Conservation (phyloP, 2,113 vertebrate species). For the Oncorhynchus clarkii region DNA sequence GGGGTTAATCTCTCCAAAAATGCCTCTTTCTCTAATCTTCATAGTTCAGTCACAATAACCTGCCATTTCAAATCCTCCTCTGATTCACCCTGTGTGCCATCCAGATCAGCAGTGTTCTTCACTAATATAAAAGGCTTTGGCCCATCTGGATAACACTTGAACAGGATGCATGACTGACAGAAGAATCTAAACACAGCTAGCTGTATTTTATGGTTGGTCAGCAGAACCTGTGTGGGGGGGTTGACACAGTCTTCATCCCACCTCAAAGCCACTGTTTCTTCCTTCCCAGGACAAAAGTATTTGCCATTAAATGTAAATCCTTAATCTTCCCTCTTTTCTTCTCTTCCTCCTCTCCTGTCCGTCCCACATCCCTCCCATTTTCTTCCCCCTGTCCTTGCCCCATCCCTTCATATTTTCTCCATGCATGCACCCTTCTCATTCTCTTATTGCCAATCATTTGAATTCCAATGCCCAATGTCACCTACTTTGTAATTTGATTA, state of each 20-base stretch:
- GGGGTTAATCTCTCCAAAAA: conserved; percentile 33
- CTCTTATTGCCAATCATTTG: conserved; percentile 90
- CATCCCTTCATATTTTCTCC: conserved; percentile 18
- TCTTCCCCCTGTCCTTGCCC: too few species aligned
- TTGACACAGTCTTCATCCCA: not conserved
- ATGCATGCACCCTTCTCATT: conserved; percentile 69
- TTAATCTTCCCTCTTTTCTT: conserved; percentile 57
- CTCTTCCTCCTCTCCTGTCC: conserved; percentile 46
- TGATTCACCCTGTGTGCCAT: conserved; percentile 14
- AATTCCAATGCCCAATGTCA: conserved; percentile 87
- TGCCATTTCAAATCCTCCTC: conserved; percentile 19
- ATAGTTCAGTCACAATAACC: conserved; percentile 15
- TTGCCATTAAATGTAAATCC: conserved; percentile 73
- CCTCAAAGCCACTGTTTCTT: conserved; percentile 35
- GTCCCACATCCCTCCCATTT: conserved; percentile 32
- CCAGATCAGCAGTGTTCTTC: conserved; percentile 42
- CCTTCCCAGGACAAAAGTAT: conserved; percentile 22
- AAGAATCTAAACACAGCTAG: conserved; percentile 48
- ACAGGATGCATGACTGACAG: conserved; percentile 41
- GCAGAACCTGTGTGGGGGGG: conserved; percentile 47
- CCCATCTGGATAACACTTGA: conserved; percentile 48
- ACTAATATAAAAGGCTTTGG: conserved; percentile 5
- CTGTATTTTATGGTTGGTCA: conserved; percentile 54
- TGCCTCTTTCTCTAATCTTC: conserved; percentile 40
- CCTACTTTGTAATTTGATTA: conserved; percentile 99